Percentiles rank a stretch among this genome's conserved stretches.
Evolutionary conservation across 2,797 vertebrate species (phyloP).

Genomic region (Tenualosa ilisha): DNA sequence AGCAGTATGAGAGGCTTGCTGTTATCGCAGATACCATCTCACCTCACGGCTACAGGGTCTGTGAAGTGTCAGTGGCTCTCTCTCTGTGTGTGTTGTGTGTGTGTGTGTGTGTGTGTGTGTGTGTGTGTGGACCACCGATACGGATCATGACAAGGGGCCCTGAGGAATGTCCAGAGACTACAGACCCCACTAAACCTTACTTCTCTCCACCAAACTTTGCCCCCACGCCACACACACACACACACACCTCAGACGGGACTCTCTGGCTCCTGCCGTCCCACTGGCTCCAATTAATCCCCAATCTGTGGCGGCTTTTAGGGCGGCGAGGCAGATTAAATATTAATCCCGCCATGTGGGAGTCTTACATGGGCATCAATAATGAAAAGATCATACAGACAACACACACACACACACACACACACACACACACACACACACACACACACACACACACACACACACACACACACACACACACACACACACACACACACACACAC

Average conservation of each 20-base stretch:
- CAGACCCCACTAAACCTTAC: slow-evolving; percentile 43
- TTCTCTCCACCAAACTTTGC: background rate
- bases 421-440: slow-evolving; percentile 43
- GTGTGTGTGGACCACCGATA: slow-evolving; percentile 43
- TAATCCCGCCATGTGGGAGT: slow-evolving; percentile 67
- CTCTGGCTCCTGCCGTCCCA: slow-evolving; percentile 68
- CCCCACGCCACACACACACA: background rate
- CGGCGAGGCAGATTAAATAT: slow-evolving; percentile 77
- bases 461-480: slow-evolving; percentile 34
- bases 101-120: background rate
- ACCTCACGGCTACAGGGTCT: background rate
- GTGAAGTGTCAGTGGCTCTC: background rate
- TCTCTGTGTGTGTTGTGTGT: background rate
- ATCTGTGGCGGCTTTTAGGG: slow-evolving; percentile 73
- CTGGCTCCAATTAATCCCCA: slow-evolving; percentile 72
- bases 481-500: slow-evolving; percentile 36
- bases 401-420: slow-evolving; percentile 44
- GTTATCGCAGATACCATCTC: background rate
- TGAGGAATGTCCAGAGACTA: slow-evolving; percentile 57
- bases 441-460: slow-evolving; percentile 46
- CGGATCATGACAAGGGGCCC: slow-evolving; percentile 47
- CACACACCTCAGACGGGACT: slow-evolving; percentile 62
- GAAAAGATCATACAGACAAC: slow-evolving; percentile 44
- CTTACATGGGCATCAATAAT: slow-evolving; percentile 69
- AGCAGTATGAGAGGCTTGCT: background rate